A percentile compares a stretch with the other conserved stretches of the same genome.
Evolutionary conservation across 2,113 vertebrate genomes (phyloP).

Genomic region (Hyperopisus bebe): DNA sequence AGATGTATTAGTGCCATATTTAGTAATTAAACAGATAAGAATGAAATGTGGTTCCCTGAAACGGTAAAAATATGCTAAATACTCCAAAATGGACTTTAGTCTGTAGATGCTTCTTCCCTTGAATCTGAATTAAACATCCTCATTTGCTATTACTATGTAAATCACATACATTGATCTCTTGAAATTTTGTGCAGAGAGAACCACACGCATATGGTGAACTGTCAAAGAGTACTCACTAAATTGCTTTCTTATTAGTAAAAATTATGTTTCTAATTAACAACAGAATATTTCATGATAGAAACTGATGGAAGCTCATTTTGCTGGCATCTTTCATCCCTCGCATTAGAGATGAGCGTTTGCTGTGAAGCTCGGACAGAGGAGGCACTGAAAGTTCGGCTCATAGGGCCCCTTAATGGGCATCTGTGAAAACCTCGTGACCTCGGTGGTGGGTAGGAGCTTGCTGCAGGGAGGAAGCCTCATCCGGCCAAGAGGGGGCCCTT

Average conservation of each 20-base stretch:
- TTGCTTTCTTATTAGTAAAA: not conserved
- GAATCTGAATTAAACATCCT: not conserved
- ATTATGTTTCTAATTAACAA: not conserved
- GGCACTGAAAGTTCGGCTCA: not conserved
- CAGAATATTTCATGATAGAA: not conserved
- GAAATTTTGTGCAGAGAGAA: slow-evolving; percentile 25
- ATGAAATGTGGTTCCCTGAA: not conserved
- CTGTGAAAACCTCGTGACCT: not conserved
- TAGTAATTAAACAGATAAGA: not conserved
- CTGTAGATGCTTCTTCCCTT: not conserved
- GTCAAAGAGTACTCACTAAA: not conserved
- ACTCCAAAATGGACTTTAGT: not conserved
- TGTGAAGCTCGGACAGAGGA: not conserved
- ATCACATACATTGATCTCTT: not conserved
- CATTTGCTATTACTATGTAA: not conserved
- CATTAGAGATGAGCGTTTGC: not conserved
- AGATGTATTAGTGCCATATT: not conserved
- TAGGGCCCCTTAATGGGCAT: not conserved
- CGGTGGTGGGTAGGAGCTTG: not conserved
- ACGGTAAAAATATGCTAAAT: slow-evolving; percentile 10
- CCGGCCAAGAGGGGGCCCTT: not conserved
- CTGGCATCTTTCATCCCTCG: not conserved
- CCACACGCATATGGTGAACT: not conserved
- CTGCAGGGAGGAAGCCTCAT: not conserved
- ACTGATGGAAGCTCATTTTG: not conserved